Conservation (phyloP, 2,797 vertebrate species). For the Acrocephalus scirpaceus region DNA sequence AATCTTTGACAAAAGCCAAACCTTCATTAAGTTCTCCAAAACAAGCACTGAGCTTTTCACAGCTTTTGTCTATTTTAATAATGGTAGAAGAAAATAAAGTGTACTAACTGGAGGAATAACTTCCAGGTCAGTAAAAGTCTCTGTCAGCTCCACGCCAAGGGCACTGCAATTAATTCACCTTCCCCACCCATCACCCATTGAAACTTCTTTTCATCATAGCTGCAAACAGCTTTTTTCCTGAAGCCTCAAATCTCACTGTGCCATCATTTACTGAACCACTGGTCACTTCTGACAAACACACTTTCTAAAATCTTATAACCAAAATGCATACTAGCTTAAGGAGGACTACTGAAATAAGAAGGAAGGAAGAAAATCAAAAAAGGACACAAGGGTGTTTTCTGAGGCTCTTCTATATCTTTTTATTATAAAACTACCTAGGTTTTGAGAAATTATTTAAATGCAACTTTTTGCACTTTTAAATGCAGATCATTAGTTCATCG, state of each 20-base stretch:
- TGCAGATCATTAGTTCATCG: neutral
- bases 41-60: neutral
- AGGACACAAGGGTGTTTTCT: neutral
- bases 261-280: fast-evolving
- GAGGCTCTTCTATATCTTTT: neutral
- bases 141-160: neutral
- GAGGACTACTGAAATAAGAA: neutral
- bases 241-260: neutral
- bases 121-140: neutral
- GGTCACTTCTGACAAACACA: neutral
- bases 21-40: neutral
- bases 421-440: neutral
- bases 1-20: neutral
- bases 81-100: neutral
- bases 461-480: neutral
- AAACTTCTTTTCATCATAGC: neutral
- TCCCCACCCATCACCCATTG: neutral
- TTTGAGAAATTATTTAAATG: neutral
- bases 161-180: neutral
- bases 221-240: neutral
- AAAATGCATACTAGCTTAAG: neutral
- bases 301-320: neutral
- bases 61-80: neutral
- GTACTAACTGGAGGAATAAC: neutral
- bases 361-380: neutral